phyloP scores from a whole-genome alignment of 2,888 invertebrate genomes.

The Conomelus anceps region DNA sequence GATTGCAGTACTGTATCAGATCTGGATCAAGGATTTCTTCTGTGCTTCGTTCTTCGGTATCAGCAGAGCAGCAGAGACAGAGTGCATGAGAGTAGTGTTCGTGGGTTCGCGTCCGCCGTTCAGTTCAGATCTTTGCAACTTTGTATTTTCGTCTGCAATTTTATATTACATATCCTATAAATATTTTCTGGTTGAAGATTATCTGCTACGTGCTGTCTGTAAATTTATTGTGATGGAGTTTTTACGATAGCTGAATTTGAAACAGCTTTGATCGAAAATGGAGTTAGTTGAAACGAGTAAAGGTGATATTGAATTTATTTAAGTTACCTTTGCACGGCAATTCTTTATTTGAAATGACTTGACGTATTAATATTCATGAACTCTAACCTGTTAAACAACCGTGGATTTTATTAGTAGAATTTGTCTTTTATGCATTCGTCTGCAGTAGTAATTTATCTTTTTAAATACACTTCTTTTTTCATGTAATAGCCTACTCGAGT shows the following conservation, averaged over 20 bases:
- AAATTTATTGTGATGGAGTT: neutral
- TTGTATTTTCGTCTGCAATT: neutral
- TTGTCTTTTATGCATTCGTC: too few relatives aligned
- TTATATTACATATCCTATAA: neutral
- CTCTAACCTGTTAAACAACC: neutral
- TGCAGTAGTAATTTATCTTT: too few relatives aligned
- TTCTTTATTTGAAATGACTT: neutral
- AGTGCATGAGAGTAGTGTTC: too few relatives aligned
- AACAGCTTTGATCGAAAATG: neutral
- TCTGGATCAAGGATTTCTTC: too few relatives aligned
- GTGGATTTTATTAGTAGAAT: neutral
- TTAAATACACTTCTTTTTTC: too few relatives aligned
- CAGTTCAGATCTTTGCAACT: neutral
- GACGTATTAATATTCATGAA: neutral
- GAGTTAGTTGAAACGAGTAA: neutral
- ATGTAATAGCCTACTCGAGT: too few relatives aligned
- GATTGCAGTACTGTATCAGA: too few relatives aligned
- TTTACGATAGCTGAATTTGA: neutral
- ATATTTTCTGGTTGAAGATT: neutral
- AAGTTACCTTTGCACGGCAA: too few relatives aligned
- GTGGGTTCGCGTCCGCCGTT: too few relatives aligned
- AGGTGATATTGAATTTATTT: neutral
- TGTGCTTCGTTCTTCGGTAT: too few relatives aligned
- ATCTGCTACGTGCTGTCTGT: neutral
- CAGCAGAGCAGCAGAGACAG: too few relatives aligned